Evolutionary conservation across 2,113 vertebrate genomes (phyloP).

Genomic region (Peromyscus polionotus): DNA sequence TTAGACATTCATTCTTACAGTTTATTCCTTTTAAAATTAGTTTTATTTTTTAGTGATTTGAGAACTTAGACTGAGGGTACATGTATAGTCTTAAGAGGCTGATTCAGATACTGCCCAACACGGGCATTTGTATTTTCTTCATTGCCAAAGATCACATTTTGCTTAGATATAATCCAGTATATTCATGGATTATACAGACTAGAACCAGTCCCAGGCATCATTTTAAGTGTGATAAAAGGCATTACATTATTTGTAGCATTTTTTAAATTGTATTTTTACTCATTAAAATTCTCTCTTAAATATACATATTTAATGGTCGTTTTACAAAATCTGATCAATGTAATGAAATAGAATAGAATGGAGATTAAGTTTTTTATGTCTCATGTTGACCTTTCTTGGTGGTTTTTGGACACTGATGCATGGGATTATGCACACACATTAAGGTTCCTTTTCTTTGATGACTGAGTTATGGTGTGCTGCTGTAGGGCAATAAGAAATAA

Average conservation of each 20-base stretch:
- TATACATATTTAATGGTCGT: not conserved
- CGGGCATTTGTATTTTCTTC: slow-evolving; percentile 38
- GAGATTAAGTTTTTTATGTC: not conserved
- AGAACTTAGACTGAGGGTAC: not conserved
- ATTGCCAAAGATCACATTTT: slow-evolving; percentile 54
- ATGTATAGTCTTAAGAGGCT: slow-evolving; percentile 35
- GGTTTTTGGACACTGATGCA: slow-evolving; percentile 76
- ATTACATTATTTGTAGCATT: slow-evolving; percentile 14
- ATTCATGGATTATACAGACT: slow-evolving; percentile 41
- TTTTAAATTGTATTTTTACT: slow-evolving; percentile 30
- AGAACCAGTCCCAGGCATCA: not conserved
- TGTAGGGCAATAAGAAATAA: slow-evolving; percentile 41
- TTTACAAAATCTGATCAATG: slow-evolving; percentile 15
- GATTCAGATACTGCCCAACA: not conserved
- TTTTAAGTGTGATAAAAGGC: not conserved
- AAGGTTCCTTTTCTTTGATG: slow-evolving; percentile 64
- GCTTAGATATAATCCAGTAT: slow-evolving; percentile 42
- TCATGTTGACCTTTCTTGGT: slow-evolving; percentile 56
- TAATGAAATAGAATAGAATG: slow-evolving; percentile 57
- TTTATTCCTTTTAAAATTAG: slow-evolving; percentile 36
- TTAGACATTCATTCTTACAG: not conserved
- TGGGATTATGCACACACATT: slow-evolving; percentile 64
- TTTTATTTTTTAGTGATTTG: slow-evolving; percentile 41
- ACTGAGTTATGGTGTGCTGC: slow-evolving; percentile 18
- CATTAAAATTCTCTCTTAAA: slow-evolving; percentile 43